These are phyloP conservation scores for Nomada ruficornis DNA, from an alignment of 2,888 invertebrate genomes.

Conservation along the genomic window DNA sequence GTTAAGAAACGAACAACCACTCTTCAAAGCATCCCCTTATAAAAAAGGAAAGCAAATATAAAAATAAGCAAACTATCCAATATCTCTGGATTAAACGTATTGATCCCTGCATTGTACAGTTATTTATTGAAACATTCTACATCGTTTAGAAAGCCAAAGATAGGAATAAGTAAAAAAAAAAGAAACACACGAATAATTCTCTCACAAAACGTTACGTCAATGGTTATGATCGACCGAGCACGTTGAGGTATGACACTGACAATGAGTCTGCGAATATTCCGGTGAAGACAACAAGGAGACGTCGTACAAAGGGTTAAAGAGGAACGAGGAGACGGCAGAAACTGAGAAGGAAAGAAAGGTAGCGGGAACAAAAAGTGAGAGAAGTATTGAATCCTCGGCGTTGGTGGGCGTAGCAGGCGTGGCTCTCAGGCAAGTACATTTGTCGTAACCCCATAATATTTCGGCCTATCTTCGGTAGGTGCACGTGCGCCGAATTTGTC, in stretches of 20 bases:
- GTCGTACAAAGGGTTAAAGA: not conserved
- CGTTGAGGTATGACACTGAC: constrained; percentile 7
- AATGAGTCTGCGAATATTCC: constrained; percentile 23
- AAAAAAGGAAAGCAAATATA: too few species aligned
- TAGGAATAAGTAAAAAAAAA: not conserved
- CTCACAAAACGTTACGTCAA: constrained; percentile 22
- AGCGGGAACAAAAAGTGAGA: constrained; percentile 25
- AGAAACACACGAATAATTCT: constrained; percentile 17
- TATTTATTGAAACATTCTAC: not conserved
- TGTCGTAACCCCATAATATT: constrained; percentile 62
- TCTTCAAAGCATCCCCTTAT: too few species aligned
- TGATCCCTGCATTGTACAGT: not conserved
- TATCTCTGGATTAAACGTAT: too few species aligned
- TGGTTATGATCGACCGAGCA: constrained; percentile 37
- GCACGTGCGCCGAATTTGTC: constrained; percentile 72
- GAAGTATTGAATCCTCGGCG: constrained; percentile 37
- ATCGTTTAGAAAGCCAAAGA: not conserved
- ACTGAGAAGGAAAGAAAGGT: not conserved
- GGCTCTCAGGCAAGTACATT: constrained; percentile 51
- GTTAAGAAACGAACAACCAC: too few species aligned
- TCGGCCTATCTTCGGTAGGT: constrained; percentile 63
- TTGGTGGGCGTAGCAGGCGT: constrained; percentile 20
- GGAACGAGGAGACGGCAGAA: not conserved
- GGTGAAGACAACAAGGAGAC: constrained; percentile 20
- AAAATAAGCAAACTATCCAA: too few species aligned